phyloP scores from a whole-genome alignment of 2,113 vertebrate genomes.

The Gorsachius goisagi region DNA sequence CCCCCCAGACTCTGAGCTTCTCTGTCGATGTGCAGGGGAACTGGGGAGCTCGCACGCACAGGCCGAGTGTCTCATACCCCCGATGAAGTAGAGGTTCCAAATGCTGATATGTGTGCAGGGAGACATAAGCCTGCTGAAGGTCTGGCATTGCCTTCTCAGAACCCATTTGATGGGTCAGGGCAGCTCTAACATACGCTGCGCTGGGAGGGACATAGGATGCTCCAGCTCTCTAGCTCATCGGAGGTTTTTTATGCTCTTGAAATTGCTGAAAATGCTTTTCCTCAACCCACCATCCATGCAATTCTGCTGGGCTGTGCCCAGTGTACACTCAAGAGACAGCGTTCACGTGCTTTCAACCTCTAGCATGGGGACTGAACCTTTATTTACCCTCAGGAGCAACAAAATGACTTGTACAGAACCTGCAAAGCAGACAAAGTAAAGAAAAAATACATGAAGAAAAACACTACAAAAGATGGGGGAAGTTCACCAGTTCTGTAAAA shows the following conservation, averaged over 20 bases:
- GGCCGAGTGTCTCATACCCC: fast-evolving
- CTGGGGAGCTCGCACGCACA: fast-evolving
- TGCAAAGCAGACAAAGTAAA: not conserved
- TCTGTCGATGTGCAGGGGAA: not conserved
- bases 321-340: not conserved
- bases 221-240: not conserved
- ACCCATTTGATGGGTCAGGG: not conserved
- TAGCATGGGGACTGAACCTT: not conserved
- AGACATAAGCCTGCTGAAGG: not conserved
- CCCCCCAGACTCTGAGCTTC: not conserved
- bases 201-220: not conserved
- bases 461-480: not conserved
- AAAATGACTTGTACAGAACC: not conserved
- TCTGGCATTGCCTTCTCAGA: not conserved
- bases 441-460: not conserved
- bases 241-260: not conserved
- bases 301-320: not conserved
- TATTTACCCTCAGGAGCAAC: not conserved
- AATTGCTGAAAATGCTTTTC: not conserved
- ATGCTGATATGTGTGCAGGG: not conserved
- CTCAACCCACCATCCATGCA: not conserved
- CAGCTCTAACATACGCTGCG: not conserved
- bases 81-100: not conserved
- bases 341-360: not conserved
- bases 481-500: not conserved